Evolutionary conservation across 1,140 invertebrate genomes (phyloP).

Genomic region (Telenomus remus): DNA sequence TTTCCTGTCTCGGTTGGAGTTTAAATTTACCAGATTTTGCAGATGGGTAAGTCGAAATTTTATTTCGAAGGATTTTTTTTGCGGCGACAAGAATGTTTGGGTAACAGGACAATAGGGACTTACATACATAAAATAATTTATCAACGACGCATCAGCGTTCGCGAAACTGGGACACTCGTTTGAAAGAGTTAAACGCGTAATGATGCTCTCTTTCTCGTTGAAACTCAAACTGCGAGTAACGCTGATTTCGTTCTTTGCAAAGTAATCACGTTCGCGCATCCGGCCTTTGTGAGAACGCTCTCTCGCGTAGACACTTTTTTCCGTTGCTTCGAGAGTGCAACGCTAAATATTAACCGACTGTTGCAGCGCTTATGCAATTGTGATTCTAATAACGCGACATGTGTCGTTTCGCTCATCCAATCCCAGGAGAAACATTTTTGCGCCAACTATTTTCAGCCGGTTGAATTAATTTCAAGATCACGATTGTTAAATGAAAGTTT

Average conservation of each 20-base stretch:
- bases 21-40: no score
- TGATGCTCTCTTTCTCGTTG: conserved; percentile 44
- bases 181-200: conserved; percentile 45
- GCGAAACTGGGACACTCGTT: conserved; percentile 37
- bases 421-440: no score
- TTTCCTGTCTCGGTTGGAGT: no score
- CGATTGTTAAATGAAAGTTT: conserved; percentile 10
- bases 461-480: conserved; percentile 8
- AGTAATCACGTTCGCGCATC: conserved; percentile 43
- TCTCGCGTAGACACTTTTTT: conserved; percentile 40
- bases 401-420: conserved; percentile 7
- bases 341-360: conserved; percentile 24
- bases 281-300: conserved; percentile 33
- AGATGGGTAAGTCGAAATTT: no score
- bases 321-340: conserved; percentile 25
- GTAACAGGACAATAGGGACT: not conserved
- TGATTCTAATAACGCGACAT: conserved; percentile 31
- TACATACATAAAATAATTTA: conserved; percentile 22
- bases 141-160: conserved; percentile 16
- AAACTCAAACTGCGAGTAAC: conserved; percentile 52
- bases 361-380: conserved; percentile 21
- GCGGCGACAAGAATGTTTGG: no score
- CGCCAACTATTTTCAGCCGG: not conserved
- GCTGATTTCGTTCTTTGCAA: conserved; percentile 50
- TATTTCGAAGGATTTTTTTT: no score